phyloP scores from a whole-genome alignment of 2,113 vertebrate genomes.

The Percina caprodes region DNA sequence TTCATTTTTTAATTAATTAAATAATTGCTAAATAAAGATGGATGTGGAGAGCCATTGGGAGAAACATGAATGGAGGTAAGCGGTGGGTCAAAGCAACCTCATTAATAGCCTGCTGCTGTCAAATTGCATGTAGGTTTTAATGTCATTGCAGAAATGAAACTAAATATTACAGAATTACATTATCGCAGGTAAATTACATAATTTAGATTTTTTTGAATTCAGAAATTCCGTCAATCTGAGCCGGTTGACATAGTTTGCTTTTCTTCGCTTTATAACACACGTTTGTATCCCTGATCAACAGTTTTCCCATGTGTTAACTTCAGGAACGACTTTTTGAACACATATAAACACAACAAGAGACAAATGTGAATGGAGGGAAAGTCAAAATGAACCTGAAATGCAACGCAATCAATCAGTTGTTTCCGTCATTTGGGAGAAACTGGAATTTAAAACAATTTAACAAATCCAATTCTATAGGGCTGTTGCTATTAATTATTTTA shows the following conservation, averaged over 20 bases:
- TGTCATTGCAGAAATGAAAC: conserved; percentile 5
- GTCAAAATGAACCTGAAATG: not conserved
- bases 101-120: conserved; percentile 13
- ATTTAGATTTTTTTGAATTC: conserved; percentile 1
- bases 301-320: not conserved
- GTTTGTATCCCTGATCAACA: not conserved
- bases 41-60: conserved; percentile 7
- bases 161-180: not conserved
- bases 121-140: not conserved
- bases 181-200: not conserved
- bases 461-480: not conserved
- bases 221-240: not conserved
- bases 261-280: not conserved
- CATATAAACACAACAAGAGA: not conserved
- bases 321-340: not conserved
- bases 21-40: not conserved
- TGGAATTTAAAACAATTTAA: not conserved
- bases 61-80: conserved; percentile 15
- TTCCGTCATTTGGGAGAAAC: not conserved
- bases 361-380: not conserved
- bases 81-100: not conserved
- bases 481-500: too few relatives aligned
- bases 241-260: not conserved
- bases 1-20: too few relatives aligned
- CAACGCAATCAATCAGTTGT: not conserved